Base-by-base conservation (phyloP, 2,888 invertebrate species). In the Frankliniella fusca region DNA sequence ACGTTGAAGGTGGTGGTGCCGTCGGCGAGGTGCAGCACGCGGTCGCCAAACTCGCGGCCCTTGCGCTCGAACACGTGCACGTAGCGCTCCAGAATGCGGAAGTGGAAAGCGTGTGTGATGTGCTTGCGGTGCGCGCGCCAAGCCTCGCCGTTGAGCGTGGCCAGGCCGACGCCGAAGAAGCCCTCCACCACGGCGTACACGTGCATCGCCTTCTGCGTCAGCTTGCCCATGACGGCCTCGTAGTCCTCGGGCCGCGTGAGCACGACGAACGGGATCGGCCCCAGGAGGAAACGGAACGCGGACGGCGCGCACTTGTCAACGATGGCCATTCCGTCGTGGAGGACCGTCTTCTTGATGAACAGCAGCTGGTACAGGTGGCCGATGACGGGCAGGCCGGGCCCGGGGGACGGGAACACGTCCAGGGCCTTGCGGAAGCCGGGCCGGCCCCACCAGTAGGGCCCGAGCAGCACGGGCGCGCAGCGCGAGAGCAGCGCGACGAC, bases 91-190 rank as follows among this genome's bases (percentile, higher is more conserved):
- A 85, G 80, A 50, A 85, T 83, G 83, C 83, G 83, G 27, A 83
- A 81, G 70, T 84, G 85, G 80, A 85, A 85, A 3, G 85, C 84
- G 23, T 83, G 83, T 48, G 83, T 83, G 54, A 85, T 82, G 1
- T 83, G 80, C 82, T 84, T 85, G 15, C 85, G 82, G 38, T 85
- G 84, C 15, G 80, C 23, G 49, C 83, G 83, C 85, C 85, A 85
- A 9, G 23, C 7, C 23, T 23, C 23, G 70, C 70, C 70, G 70
- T 70, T 70, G 23, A 70, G 20, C 0, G 70, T 70, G 70, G 70
- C 70, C 70, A 70, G 70, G 5, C 70, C 70, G 23, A 11, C 23
- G 70, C 70, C 70, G 70, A 70, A 70, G 70, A 70, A 70, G 23
- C 23, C 11, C 70, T 70, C 70, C n/a, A 70, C 70, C n/a, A 23